Evolutionary conservation across 2,888 invertebrate genomes (phyloP), one percentile per base, ranked within the genome.

Genomic region (Adelognathus sp.): DNA sequence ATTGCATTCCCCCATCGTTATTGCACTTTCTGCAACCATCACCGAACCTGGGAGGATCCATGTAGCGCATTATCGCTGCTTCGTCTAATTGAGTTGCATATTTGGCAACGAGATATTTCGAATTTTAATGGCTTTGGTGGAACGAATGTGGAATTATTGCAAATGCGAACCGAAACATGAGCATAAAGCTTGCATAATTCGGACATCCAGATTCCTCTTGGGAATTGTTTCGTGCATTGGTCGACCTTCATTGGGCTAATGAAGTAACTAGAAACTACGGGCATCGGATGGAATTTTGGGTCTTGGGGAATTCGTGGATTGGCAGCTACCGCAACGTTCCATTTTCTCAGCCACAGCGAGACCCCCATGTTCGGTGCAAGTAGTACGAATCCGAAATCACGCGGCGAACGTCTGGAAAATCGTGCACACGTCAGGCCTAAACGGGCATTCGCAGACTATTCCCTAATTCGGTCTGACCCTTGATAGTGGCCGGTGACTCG

Each of bases 391-490:
- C 21, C 21, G 54, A 56, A 79, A 79, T 79, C 79, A 79, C 75
- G 71, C 73, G 63, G 56, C 50, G 29, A 61, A 44, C 46, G 29
- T n/a, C n/a, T 39, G 50, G 54, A 66, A 63, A 76, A 61, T 11
- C 27, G 31, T 27, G 24, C 67, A 64, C 64, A 78, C 58, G 63
- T 79, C 70, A 71, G 44, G 50, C 60, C 66, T 80, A 76, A 75
- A 74, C 76, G 63, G n/a, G 67, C 73, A 76, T 81, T 76, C 74
- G 58, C 80, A 75, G 61, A 72, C 69, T 64, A 75, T 76, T 79
- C 80, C 73, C 83, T 86, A 85, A 87, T 87, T 86, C 83, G 81
- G 84, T 82, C 85, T 81, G 82, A 84, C 71, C 79, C 76, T 54
- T 74, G 69, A 41, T 64, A 52, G 54, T n/a, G n/a, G n/a, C 33